Evolutionary conservation across 2,797 vertebrate species (phyloP), one percentile per base, ranked within the genome.

Genomic region (Eulemur rubriventer): DNA sequence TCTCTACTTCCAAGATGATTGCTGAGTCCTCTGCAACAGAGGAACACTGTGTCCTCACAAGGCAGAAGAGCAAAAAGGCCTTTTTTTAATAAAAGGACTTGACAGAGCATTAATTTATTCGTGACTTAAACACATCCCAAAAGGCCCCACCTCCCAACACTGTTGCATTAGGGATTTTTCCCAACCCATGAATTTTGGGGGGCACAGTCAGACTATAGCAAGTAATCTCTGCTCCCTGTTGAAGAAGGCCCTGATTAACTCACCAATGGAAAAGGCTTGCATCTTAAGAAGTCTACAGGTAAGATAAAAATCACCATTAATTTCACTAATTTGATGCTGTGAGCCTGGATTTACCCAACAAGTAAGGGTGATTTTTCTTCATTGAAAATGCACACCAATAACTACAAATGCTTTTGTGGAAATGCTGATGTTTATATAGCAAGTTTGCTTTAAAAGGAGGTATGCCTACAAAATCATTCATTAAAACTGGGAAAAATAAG

Each of bases 401-500:
- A 38, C 22, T 65, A 4, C 24, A 33, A 75, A 76, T 61, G 81
- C 48, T 78, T 55, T 48, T 78, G 75, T 61, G 65, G n/a, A 94
- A 89, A 87, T 83, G 28, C 83, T 96, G 35, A 69, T 7, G 30
- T 75, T 52, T 73, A 46, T 7, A 72, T 0, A 70, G 43, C 70
- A 89, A 89, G 38, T 69, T 69, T 93, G 78, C 63, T 80, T 92
- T 94, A 22, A 69, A 84, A 92, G 35, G 46, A 72, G 26, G 22
- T 18, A 43, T 2, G 10, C 22, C 76, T 72, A 43, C 43, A 86
- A 95, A 96, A 86, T 22, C 26, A 28, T 10, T 91, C 28, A 75
- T 81, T 80, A 94, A 95, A 84, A 90, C 86, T 63, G 46, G 24
- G 83, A 46, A 80, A 86, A 85, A 70, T 46, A 61, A 75, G 16